phyloP scores from a whole-genome alignment of 1,140 invertebrate species.

The Archegozetes longisetosus region DNA sequence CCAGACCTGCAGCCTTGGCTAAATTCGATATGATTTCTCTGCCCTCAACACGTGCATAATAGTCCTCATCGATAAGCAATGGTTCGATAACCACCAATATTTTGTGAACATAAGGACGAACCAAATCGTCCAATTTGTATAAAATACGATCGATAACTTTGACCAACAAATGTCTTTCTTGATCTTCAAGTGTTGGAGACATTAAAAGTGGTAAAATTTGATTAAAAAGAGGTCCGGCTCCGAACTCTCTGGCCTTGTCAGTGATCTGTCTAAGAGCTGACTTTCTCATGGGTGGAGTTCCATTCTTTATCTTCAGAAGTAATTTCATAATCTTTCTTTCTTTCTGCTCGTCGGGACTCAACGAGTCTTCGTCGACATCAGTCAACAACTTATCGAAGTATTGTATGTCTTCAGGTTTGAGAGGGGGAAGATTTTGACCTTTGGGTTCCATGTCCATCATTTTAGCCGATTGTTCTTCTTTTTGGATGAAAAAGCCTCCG shows the following conservation, averaged over 20 bases:
- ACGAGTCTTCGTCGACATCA: slow-evolving; percentile 90
- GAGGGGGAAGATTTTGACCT: slow-evolving; percentile 79
- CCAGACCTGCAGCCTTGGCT: slow-evolving; percentile 96
- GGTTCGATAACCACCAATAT: slow-evolving; percentile 99
- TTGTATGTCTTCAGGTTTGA: slow-evolving; percentile 99
- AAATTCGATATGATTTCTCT: slow-evolving; percentile 99
- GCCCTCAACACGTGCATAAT: slow-evolving; percentile 97
- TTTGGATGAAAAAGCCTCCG: slow-evolving; percentile 82
- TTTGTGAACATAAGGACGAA: slow-evolving; percentile 98
- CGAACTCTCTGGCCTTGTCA: slow-evolving; percentile 94
- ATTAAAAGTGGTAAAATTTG: slow-evolving; percentile 96
- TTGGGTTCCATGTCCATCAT: slow-evolving; percentile 95
- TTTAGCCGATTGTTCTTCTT: slow-evolving; percentile 46
- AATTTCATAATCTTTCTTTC: slow-evolving; percentile 99
- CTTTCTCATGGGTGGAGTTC: slow-evolving; percentile 97
- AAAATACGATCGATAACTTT: slow-evolving; percentile 98
- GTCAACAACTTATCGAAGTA: slow-evolving; percentile 97
- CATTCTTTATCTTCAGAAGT: slow-evolving; percentile 96
- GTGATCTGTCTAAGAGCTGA: slow-evolving; percentile 93
- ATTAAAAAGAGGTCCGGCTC: slow-evolving; percentile 94
- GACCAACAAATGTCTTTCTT: slow-evolving; percentile 96
- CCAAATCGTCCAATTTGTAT: slow-evolving; percentile 96
- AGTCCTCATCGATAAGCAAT: slow-evolving; percentile 97
- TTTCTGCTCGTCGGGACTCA: slow-evolving; percentile 92
- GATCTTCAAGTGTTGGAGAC: slow-evolving; percentile 98